Base-by-base conservation (phyloP, 2,113 vertebrate species). In the Balaenoptera acutorostrata region DNA sequence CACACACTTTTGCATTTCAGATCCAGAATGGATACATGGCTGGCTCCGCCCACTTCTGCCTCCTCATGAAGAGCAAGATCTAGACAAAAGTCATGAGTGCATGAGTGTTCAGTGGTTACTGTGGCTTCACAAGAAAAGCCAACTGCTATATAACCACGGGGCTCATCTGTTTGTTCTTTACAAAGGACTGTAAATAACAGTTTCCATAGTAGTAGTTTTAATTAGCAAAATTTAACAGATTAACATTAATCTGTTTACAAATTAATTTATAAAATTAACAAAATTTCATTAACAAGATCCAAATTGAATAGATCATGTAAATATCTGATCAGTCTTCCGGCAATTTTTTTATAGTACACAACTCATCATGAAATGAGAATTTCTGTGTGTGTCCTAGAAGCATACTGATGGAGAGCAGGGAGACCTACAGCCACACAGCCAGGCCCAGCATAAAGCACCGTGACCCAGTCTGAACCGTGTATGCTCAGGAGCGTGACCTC, bases 181-280 rank as follows among this genome's bases (percentile, higher is more conserved):
- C 83, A 93, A 96, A 72, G 33, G 63, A 11, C 61, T 72, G 2
- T 57, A 92, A 77, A 33, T 59, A 63, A 52, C 27, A 92, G 23
- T 83, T 89, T 90, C n/a, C 92, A 14, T 36, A 52, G 52, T 23
- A 64, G 52, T 25, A 66, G 55, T 66, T 91, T 88, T 44, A 85
- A 69, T 69, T 61, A 69, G 49, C 23, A 69, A 94, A 68, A 52
- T 71, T 44, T 52, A 88, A 71, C 41, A 92, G 52, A 66, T 46
- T 61, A 55, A 49, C 72, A 93, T 92, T 93, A 88, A 93, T n/a
- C 77, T 90, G 36, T 78, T 84, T 83, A 85, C 44, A 72, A 52
- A 44, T 69, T 93, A 81, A 81, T 31, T 85, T 68, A 63, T 0
- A 82, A 57, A 57, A 74, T 63, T 55, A 89, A 77, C 33, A 44